Conservation (phyloP, 1,140 invertebrate species). For the Brachionus angularis region DNA sequence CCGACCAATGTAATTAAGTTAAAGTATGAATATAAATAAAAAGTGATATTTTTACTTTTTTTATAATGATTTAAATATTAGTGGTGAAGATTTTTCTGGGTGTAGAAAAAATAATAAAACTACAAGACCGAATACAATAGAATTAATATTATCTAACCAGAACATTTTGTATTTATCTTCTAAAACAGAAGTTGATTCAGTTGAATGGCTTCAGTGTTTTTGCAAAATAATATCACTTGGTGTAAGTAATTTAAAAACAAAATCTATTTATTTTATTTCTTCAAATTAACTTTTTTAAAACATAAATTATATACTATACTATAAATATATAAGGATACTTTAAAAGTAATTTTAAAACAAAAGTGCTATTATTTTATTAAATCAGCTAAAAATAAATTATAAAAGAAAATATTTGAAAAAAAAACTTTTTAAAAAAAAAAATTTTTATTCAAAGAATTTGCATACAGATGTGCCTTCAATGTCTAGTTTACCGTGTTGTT, state of each 20-base stretch:
- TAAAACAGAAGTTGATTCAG: slow-evolving; percentile 75
- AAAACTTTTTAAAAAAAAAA: neutral
- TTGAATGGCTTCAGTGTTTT: slow-evolving; percentile 77
- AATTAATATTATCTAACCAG: slow-evolving; percentile 68
- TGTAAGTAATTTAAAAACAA: neutral
- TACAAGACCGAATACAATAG: slow-evolving; percentile 74
- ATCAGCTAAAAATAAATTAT: too few relatives aligned
- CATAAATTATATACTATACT: too few relatives aligned
- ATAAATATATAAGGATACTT: too few relatives aligned
- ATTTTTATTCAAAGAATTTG: neutral
- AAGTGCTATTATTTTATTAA: too few relatives aligned
- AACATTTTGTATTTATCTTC: slow-evolving; percentile 74
- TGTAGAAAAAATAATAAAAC: slow-evolving; percentile 65
- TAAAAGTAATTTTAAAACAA: too few relatives aligned
- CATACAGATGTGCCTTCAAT: neutral
- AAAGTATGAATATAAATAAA: slow-evolving; percentile 46
- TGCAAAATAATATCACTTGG: slow-evolving; percentile 63
- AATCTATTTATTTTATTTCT: neutral
- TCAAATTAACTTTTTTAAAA: neutral
- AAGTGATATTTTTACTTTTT: neutral
- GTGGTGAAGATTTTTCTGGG: slow-evolving; percentile 69
- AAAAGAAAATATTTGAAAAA: neutral
- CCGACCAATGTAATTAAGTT: slow-evolving; percentile 68
- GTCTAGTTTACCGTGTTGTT: slow-evolving; percentile 63
- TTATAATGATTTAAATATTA: slow-evolving; percentile 22